Conservation (phyloP, 2,797 vertebrate species). For the Sebastes trivittatus region DNA sequence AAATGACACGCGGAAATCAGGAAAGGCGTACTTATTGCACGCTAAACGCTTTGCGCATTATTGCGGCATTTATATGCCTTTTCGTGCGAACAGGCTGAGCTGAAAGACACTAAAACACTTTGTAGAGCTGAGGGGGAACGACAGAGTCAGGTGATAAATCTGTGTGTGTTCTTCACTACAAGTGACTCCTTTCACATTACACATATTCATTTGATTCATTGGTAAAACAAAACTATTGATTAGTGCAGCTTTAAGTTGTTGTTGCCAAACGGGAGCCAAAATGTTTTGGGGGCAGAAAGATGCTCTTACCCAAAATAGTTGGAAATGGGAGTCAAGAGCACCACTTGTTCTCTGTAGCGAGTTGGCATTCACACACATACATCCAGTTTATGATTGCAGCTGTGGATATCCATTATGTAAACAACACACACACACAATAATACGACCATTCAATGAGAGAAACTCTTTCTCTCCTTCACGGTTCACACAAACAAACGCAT, state of each 20-base stretch:
- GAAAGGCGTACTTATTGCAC: too few relatives aligned
- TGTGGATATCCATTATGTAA: background rate
- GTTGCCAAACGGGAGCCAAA: background rate
- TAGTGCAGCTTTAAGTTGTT: background rate
- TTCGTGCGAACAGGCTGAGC: background rate
- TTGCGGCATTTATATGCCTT: too few relatives aligned
- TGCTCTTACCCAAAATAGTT: background rate
- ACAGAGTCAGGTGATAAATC: background rate
- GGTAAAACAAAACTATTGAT: background rate
- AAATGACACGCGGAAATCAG: too few relatives aligned
- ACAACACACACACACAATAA: background rate
- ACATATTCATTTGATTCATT: background rate
- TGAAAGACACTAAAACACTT: background rate
- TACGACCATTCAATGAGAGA: background rate
- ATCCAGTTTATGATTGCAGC: conserved; percentile 4
- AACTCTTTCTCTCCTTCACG: background rate
- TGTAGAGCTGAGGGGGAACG: background rate
- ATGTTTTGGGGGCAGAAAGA: background rate
- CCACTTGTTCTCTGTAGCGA: background rate
- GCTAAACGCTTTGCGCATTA: too few relatives aligned
- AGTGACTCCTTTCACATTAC: background rate
- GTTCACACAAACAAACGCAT: background rate
- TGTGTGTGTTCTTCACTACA: background rate
- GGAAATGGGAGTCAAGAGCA: background rate
- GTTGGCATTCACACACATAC: background rate